Conservation (phyloP, 2,888 invertebrate species). For the Fabriciana adippe region DNA sequence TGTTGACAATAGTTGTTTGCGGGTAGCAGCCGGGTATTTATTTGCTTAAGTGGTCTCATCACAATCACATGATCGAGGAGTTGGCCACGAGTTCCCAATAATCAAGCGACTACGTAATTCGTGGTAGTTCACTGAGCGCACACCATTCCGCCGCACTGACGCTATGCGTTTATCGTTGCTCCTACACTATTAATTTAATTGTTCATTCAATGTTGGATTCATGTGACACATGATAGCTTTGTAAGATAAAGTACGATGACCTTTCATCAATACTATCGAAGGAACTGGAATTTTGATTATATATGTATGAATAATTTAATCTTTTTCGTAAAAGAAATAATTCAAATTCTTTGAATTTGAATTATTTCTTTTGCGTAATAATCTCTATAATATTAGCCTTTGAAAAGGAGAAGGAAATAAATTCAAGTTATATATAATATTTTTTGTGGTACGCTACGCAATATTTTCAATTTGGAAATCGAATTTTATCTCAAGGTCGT, state of each 20-base stretch:
- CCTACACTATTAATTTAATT: slow-evolving; percentile 24
- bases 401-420: too few relatives aligned
- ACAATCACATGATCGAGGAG: slow-evolving; percentile 76
- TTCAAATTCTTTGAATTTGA: too few relatives aligned
- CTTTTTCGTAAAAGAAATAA: too few relatives aligned
- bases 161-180: slow-evolving; percentile 18
- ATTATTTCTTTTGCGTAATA: too few relatives aligned
- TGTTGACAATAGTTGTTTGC: slow-evolving; percentile 59
- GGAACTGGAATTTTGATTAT: not conserved
- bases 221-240: slow-evolving; percentile 3
- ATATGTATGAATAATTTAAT: not conserved
- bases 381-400: too few relatives aligned
- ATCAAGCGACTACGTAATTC: slow-evolving; percentile 47
- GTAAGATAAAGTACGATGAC: slow-evolving; percentile 1
- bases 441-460: too few relatives aligned
- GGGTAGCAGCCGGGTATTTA: slow-evolving; percentile 64
- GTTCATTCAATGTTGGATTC: slow-evolving; percentile 2
- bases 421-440: too few relatives aligned
- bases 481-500: too few relatives aligned
- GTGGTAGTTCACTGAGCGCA: slow-evolving; percentile 35
- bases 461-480: too few relatives aligned
- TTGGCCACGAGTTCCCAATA: slow-evolving; percentile 73
- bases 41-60: slow-evolving; percentile 80
- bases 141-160: slow-evolving; percentile 22
- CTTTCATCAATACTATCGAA: not conserved